phyloP scores from a whole-genome alignment of 2,113 vertebrate genomes.

The Glaucidium brasilianum region DNA sequence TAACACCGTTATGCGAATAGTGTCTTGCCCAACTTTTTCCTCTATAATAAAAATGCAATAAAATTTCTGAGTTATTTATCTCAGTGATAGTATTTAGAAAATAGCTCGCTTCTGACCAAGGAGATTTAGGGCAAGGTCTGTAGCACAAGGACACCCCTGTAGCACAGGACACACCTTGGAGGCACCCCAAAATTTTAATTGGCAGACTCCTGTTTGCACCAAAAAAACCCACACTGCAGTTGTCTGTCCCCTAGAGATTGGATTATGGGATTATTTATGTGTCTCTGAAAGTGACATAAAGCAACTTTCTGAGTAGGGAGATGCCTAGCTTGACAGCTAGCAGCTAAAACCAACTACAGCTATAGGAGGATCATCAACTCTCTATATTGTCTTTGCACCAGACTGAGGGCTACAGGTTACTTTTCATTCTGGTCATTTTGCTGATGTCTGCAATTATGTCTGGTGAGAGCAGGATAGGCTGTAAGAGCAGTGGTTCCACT shows the following conservation, averaged over 20 bases:
- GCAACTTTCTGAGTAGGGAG: not conserved
- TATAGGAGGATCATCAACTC: not conserved
- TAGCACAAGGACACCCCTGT: accelerated
- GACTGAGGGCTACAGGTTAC: not conserved
- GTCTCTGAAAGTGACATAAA: not conserved
- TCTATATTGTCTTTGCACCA: not conserved
- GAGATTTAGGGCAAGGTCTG: not conserved
- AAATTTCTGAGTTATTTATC: not conserved
- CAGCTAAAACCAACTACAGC: not conserved
- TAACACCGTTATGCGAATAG: not conserved
- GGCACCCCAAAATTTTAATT: not conserved
- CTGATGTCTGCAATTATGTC: not conserved
- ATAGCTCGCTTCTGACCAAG: not conserved
- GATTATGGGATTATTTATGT: not conserved
- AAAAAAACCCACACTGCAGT: accelerated
- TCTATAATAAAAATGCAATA: not conserved
- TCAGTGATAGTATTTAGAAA: not conserved
- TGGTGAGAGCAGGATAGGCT: not conserved
- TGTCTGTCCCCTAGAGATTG: not conserved
- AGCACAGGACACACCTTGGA: accelerated
- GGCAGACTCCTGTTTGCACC: not conserved
- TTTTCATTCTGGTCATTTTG: not conserved
- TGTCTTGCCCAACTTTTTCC: not conserved
- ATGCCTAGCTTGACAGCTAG: not conserved
- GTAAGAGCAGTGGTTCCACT: not conserved